Percentiles rank a stretch among this genome's conserved stretches.
Evolutionary conservation across 2,888 invertebrate species (phyloP).

Genomic region (Metalampra italica): DNA sequence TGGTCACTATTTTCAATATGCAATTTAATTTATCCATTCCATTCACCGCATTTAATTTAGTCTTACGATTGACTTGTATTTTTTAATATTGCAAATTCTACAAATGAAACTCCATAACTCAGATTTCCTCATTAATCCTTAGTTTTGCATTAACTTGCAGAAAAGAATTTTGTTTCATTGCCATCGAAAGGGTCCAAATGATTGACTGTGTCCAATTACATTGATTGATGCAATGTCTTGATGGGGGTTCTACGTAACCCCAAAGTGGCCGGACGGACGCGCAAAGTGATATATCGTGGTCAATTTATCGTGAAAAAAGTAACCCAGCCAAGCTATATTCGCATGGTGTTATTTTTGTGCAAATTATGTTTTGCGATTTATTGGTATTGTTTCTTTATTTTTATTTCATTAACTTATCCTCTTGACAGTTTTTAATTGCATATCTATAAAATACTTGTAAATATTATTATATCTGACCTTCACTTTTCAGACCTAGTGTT

Average conservation of each 20-base stretch:
- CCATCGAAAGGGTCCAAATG: constrained; percentile 14
- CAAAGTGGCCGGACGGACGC: constrained; percentile 12
- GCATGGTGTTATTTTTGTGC: constrained; percentile 9
- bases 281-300: constrained; percentile 26
- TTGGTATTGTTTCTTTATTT: neutral
- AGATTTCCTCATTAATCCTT: constrained; percentile 1
- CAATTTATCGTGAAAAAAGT: constrained; percentile 23
- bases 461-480: too few species aligned
- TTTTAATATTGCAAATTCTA: neutral
- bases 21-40: too few species aligned
- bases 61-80: too few species aligned
- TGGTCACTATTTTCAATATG: too few species aligned
- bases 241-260: constrained; percentile 22
- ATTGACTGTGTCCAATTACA: constrained; percentile 35
- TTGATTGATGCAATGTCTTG: constrained; percentile 38
- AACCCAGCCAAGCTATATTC: constrained; percentile 4
- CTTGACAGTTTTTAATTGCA: neutral
- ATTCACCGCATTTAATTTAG: too few species aligned
- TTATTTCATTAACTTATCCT: neutral
- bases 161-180: neutral
- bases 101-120: constrained; percentile 4
- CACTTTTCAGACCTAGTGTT: too few species aligned
- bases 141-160: constrained; percentile 3
- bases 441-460: neutral
- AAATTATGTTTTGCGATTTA: constrained; percentile 2